phyloP scores from a whole-genome alignment of 2,797 vertebrate species.

The Lophius americanus region DNA sequence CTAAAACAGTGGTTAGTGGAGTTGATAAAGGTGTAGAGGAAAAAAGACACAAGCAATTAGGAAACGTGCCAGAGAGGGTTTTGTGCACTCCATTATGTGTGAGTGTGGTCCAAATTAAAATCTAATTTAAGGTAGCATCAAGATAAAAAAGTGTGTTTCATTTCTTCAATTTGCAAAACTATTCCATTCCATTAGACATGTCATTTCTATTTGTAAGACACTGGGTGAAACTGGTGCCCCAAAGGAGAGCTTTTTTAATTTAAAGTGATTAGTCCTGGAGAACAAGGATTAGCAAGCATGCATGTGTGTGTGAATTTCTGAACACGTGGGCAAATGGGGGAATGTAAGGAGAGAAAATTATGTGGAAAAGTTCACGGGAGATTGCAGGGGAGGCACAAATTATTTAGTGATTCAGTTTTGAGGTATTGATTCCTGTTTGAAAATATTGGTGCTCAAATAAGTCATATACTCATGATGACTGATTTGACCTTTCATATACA shows the following conservation, averaged over 20 bases:
- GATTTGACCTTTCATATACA: constrained; percentile 17
- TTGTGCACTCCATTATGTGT: constrained; percentile 66
- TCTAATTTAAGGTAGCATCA: constrained; percentile 72
- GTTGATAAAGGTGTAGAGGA: constrained; percentile 63
- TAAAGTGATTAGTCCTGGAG: constrained; percentile 84
- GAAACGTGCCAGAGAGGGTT: constrained; percentile 55
- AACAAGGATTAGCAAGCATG: constrained; percentile 63
- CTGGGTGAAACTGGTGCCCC: constrained; percentile 80
- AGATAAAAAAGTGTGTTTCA: constrained; percentile 63
- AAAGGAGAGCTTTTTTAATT: constrained; percentile 80
- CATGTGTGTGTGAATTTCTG: constrained; percentile 40
- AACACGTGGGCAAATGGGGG: constrained; percentile 17
- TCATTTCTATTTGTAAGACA: constrained; percentile 91
- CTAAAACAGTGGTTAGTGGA: constrained; percentile 50
- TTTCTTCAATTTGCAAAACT: constrained; percentile 78
- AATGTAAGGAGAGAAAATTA: constrained; percentile 11
- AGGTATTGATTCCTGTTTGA: constrained; percentile 31
- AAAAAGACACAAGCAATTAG: constrained; percentile 68
- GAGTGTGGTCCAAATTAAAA: constrained; percentile 76
- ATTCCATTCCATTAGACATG: constrained; percentile 87
- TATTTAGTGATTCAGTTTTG: constrained; percentile 29
- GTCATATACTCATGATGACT: constrained; percentile 3
- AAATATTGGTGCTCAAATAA: constrained; percentile 1
- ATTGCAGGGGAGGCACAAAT: constrained; percentile 10
- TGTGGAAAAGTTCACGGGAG: not conserved